These are phyloP conservation scores for Cylloceria caligata DNA, from an alignment of 2,888 invertebrate species.

Conservation along the genomic window DNA sequence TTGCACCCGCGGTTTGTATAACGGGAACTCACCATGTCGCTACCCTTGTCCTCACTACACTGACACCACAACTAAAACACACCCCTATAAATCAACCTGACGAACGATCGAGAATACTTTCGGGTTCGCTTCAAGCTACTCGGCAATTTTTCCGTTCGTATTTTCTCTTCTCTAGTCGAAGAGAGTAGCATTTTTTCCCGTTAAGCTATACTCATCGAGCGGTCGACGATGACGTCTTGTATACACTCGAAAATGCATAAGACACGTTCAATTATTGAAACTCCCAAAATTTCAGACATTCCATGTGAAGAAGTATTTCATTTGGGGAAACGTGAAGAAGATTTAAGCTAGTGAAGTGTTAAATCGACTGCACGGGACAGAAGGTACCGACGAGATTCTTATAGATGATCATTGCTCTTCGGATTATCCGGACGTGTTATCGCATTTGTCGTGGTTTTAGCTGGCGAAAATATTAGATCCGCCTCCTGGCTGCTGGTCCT, in stretches of 20 bases:
- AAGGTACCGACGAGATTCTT: slow-evolving; percentile 75
- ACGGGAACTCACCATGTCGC: slow-evolving; percentile 54
- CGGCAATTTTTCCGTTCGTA: slow-evolving; percentile 66
- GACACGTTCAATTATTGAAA: slow-evolving; percentile 12
- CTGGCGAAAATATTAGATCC: slow-evolving; percentile 55
- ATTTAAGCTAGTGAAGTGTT: slow-evolving; percentile 72
- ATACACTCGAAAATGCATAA: slow-evolving; percentile 57
- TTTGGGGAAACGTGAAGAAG: slow-evolving; percentile 35
- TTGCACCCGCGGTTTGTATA: slow-evolving; percentile 64
- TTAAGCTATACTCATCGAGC: slow-evolving; percentile 36
- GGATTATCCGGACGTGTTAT: slow-evolving; percentile 69
- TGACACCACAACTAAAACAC: slow-evolving; percentile 52
- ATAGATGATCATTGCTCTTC: slow-evolving; percentile 70
- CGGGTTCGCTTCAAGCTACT: slow-evolving; percentile 76
- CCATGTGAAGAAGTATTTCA: slow-evolving; percentile 33
- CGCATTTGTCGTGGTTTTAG: slow-evolving; percentile 66
- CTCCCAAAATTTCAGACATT: slow-evolving; percentile 28
- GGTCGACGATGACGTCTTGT: slow-evolving; percentile 51
- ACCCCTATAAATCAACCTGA: slow-evolving; percentile 78
- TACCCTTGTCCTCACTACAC: slow-evolving; percentile 49
- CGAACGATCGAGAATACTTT: slow-evolving; percentile 83
- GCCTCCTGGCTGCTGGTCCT: slow-evolving; percentile 54
- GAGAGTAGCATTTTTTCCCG: slow-evolving; percentile 40
- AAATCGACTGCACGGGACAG: slow-evolving; percentile 78
- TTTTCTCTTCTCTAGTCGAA: slow-evolving; percentile 69